A percentile compares a stretch with the other conserved stretches of the same genome.
Conservation (phyloP, 2,113 vertebrate genomes). For the Ammodytes marinus region DNA sequence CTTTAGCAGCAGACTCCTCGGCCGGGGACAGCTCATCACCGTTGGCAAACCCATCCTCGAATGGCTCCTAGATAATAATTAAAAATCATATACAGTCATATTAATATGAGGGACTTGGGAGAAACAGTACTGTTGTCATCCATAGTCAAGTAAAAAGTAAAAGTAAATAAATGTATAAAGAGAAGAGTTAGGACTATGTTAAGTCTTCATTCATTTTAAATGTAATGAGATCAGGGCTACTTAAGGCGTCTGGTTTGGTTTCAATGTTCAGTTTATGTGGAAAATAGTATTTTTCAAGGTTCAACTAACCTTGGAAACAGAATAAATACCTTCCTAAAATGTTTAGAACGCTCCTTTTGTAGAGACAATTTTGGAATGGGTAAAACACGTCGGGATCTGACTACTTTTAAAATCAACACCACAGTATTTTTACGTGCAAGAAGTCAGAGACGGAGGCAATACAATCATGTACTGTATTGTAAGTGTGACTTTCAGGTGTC, state of each 20-base stretch:
- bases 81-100: neutral
- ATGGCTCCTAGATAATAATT: slow-evolving; percentile 88
- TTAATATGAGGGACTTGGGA: neutral
- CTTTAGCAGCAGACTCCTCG: slow-evolving; percentile 91
- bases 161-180: neutral
- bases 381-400: neutral
- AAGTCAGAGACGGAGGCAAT: too few species aligned
- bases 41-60: slow-evolving; percentile 97
- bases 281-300: neutral
- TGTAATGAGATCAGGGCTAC: neutral
- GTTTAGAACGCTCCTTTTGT: neutral
- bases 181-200: neutral
- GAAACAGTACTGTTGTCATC: neutral
- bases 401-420: neutral
- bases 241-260: neutral
- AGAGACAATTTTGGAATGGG: neutral
- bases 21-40: slow-evolving; percentile 95
- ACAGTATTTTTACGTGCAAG: neutral
- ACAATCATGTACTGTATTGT: neutral
- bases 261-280: neutral
- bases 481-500: neutral
- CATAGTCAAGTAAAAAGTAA: neutral
- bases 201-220: neutral
- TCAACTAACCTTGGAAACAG: neutral
- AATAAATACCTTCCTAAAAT: neutral